phyloP scores from a whole-genome alignment of 2,113 vertebrate species.

The Hippopotamus amphibius region DNA sequence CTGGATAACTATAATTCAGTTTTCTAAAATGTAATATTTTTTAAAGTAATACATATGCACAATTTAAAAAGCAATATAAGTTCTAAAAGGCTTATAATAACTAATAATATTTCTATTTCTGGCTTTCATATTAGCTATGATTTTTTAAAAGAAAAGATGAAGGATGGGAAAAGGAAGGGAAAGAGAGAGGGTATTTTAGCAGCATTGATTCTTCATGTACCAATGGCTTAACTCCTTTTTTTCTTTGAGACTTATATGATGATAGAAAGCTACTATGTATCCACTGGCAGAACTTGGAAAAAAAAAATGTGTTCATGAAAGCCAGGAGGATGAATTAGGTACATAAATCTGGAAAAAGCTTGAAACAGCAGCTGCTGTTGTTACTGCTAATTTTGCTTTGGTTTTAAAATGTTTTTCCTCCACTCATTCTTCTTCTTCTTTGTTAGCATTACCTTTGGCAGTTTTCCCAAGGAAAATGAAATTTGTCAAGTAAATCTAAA shows the following conservation, averaged over 20 bases:
- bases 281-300: neutral
- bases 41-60: neutral
- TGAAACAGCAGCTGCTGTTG: neutral
- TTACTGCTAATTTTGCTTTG: slow-evolving; percentile 34
- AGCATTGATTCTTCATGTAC: slow-evolving; percentile 8
- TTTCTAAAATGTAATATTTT: slow-evolving; percentile 55
- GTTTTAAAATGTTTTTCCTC: slow-evolving; percentile 37
- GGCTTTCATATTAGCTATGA: neutral
- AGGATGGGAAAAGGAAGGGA: neutral
- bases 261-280: neutral
- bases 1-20: slow-evolving; percentile 26
- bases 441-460: slow-evolving; percentile 7
- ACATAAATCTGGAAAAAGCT: neutral
- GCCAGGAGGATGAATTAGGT: neutral
- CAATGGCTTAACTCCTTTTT: neutral
- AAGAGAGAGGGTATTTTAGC: neutral
- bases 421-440: slow-evolving; percentile 20
- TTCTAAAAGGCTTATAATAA: slow-evolving; percentile 25
- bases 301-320: neutral
- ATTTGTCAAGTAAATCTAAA: slow-evolving; percentile 53
- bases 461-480: slow-evolving; percentile 32
- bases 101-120: slow-evolving; percentile 53
- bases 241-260: neutral
- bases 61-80: slow-evolving; percentile 10
- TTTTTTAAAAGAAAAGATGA: slow-evolving; percentile 2